A percentile compares a stretch with the other conserved stretches of the same genome.
These are phyloP conservation scores for Falco concolor DNA, from an alignment of 2,797 vertebrate species.

Conservation along the genomic window DNA sequence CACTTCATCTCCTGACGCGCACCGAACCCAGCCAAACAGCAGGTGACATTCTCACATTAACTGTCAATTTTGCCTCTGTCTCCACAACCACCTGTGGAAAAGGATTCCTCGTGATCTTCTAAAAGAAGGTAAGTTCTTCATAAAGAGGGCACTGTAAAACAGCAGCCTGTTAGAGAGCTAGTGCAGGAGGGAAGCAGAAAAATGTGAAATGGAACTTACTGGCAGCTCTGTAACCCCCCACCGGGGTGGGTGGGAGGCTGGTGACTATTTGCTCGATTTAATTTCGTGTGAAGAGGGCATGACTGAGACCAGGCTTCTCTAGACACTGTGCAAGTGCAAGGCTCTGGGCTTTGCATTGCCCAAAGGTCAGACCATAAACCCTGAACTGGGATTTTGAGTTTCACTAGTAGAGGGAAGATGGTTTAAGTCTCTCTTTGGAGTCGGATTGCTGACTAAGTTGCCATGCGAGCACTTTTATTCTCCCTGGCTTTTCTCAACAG, in stretches of 20 bases:
- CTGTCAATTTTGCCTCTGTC: background rate
- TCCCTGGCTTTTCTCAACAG: background rate
- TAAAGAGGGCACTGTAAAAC: background rate
- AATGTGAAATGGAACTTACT: background rate
- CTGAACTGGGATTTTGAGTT: background rate
- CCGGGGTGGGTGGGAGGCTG: background rate
- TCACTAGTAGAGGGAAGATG: background rate
- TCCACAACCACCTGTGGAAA: background rate
- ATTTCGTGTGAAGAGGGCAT: background rate
- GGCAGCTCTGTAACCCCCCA: background rate
- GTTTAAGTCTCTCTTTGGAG: background rate
- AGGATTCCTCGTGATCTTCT: background rate
- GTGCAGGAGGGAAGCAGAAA: background rate
- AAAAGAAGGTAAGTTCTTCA: background rate
- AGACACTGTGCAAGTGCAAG: background rate
- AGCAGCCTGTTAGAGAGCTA: background rate
- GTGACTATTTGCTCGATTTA: background rate
- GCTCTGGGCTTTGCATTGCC: background rate
- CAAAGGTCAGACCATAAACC: background rate
- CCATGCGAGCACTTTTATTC: background rate
- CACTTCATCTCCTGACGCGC: fast-evolving
- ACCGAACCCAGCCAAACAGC: background rate
- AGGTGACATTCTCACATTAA: background rate
- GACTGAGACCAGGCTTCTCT: background rate
- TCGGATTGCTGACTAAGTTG: background rate